Evolutionary conservation across 2,888 invertebrate species (phyloP).

Genomic region (Limenitis camilla): DNA sequence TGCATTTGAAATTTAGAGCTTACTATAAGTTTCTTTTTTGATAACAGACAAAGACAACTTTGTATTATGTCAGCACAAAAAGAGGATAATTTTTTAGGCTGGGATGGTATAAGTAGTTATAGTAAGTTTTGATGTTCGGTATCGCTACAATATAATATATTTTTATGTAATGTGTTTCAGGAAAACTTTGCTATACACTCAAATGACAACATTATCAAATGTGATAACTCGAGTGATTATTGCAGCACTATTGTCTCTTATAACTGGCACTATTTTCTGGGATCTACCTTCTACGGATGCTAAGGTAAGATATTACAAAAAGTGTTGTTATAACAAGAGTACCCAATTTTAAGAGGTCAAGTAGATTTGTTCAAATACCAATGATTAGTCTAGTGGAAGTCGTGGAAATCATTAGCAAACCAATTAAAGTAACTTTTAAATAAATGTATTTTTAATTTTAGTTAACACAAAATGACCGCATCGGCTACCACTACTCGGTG

Average conservation of each 20-base stretch:
- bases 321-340: too few relatives aligned
- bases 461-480: conserved; percentile 81
- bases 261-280: conserved; percentile 92
- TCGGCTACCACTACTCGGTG: conserved; percentile 91
- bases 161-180: conserved; percentile 39
- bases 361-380: too few relatives aligned
- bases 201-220: conserved; percentile 86
- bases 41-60: too few relatives aligned
- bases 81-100: too few relatives aligned
- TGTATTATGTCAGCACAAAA: too few relatives aligned
- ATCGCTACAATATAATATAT: neutral
- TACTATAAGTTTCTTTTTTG: too few relatives aligned
- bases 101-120: too few relatives aligned
- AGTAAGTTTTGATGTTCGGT: too few relatives aligned
- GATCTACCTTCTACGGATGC: conserved; percentile 86
- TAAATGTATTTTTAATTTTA: conserved; percentile 41
- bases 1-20: too few relatives aligned
- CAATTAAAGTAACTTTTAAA: neutral
- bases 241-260: conserved; percentile 86
- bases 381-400: too few relatives aligned
- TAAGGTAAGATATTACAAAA: conserved; percentile 38
- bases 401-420: too few relatives aligned
- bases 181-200: conserved; percentile 84
- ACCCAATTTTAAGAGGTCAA: too few relatives aligned
- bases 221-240: conserved; percentile 86